Evolutionary conservation across 2,797 vertebrate species (phyloP).

Genomic region (Micrastur ruficollis): DNA sequence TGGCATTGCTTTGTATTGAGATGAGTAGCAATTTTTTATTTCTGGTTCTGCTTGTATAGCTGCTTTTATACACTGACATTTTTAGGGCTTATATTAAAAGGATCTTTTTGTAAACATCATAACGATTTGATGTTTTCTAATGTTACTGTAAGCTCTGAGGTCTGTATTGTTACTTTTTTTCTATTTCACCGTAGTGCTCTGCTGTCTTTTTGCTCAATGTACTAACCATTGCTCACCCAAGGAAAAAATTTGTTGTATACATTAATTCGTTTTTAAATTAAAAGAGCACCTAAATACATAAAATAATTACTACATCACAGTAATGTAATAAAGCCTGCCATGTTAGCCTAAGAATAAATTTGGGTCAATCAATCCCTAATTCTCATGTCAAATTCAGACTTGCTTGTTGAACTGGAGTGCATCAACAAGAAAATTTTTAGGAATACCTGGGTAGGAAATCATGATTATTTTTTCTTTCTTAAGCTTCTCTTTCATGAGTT

Average conservation of each 20-base stretch:
- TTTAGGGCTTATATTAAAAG: not conserved
- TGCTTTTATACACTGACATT: not conserved
- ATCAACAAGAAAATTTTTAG: not conserved
- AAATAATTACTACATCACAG: not conserved
- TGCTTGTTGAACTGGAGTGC: not conserved
- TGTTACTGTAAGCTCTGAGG: not conserved
- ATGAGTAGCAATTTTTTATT: not conserved
- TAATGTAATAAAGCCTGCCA: not conserved
- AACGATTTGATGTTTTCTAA: not conserved
- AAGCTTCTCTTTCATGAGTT: not conserved
- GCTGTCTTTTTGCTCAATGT: not conserved
- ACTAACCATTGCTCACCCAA: not conserved
- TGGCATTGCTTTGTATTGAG: not conserved
- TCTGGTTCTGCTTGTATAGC: not conserved
- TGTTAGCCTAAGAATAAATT: not conserved
- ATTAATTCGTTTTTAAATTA: not conserved
- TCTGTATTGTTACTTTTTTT: not conserved
- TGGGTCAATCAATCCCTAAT: not conserved
- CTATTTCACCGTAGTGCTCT: not conserved
- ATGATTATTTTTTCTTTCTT: not conserved
- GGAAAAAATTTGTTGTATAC: not conserved
- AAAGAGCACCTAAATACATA: not conserved
- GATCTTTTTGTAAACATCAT: not conserved
- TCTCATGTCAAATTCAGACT: not conserved
- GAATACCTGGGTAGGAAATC: not conserved